Base-by-base conservation (phyloP, 2,888 invertebrate genomes). In the Ormyrus pomaceus region DNA sequence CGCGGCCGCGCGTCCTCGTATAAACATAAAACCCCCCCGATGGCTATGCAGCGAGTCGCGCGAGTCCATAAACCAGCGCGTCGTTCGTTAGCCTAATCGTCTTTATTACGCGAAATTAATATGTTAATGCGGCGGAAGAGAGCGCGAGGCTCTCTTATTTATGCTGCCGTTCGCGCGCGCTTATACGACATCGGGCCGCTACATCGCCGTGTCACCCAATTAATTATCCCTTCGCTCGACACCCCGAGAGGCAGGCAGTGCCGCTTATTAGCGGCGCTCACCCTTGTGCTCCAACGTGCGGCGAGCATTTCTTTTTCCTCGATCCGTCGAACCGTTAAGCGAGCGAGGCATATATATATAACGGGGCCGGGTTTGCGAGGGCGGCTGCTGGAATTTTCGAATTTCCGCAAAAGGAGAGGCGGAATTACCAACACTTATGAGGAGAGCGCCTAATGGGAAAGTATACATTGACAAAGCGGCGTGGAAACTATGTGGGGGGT, bases 71-170 rank as follows among this genome's bases (percentile, higher is more conserved):
- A 19, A 19, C 1, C 19, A 19, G 19, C 19, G 19, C 19, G 0
- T 13, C 6, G 19, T 19, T 53, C 48, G 53, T 11, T 19, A 69
- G 19, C 46, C 8, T 69, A 56, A 51, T 51, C 10, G 10, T 8
- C 69, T 58, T 69, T 34, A 53, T 66, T 19, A 53, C 53, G 50
- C 34, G 34, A 51, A 66, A 66, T 66, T 66, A 88, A 88, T 88
- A 88, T 88, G 88, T 87, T 87, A 88, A 88, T 88, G 87, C 86
- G 84, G 11, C 82, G 84, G 84, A 86, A 85, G 85, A 84, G 81
- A 83, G 83, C 84, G 83, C 61, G 59, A 9, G 34, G 19, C 19
- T 19, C 19, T 59, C 59, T 86, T 87, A 87, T 87, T 87, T 86
- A 86, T 85, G 86, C 19, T 19, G 19, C 19, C 19, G 19, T 19